phyloP scores from a whole-genome alignment of 2,113 vertebrate species.

The Gobio gobio region DNA sequence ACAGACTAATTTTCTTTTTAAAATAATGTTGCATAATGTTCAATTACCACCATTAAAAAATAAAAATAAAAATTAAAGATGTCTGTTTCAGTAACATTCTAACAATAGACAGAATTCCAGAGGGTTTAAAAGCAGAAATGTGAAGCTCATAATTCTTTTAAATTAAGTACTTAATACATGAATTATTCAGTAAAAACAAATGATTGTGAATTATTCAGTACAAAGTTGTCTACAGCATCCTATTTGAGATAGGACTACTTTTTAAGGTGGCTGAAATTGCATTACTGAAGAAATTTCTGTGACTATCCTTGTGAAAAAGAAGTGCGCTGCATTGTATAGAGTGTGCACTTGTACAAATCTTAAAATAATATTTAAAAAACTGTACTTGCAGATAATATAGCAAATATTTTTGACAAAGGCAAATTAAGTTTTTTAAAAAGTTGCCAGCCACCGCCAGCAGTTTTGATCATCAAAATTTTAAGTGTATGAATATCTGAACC shows the following conservation, averaged over 20 bases:
- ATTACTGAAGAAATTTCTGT: not conserved
- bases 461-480: too few species aligned
- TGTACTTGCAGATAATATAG: not conserved
- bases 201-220: not conserved
- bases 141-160: too few species aligned
- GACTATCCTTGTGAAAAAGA: not conserved
- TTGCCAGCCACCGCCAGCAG: too few species aligned
- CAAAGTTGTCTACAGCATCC: not conserved
- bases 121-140: not conserved
- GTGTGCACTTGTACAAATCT: not conserved
- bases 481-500: too few species aligned
- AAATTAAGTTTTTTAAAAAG: too few species aligned
- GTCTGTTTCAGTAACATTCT: too few species aligned
- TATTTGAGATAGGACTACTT: not conserved
- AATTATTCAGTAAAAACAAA: not conserved
- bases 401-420: too few species aligned
- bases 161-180: not conserved
- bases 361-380: not conserved
- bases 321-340: not conserved
- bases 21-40: not conserved
- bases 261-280: not conserved
- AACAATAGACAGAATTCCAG: not conserved
- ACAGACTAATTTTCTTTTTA: not conserved
- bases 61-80: not conserved
- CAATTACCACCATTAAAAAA: not conserved